phyloP scores from a whole-genome alignment of 1,140 invertebrate species.

The Dreissena rostriformis region DNA sequence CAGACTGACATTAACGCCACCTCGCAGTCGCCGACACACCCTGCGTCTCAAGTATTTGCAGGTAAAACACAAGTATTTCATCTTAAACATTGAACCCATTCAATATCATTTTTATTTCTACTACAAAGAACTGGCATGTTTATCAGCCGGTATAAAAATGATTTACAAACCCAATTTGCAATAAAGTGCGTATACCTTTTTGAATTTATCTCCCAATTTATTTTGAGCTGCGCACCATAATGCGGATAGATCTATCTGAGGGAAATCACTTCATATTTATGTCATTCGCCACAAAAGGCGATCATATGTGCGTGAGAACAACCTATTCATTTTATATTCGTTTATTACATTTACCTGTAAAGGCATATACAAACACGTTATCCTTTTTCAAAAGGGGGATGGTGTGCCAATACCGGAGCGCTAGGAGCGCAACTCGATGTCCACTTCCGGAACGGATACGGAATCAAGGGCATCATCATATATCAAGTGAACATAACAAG shows the following conservation, averaged over 20 bases:
- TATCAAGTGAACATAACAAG: background rate
- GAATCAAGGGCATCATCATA: slow-evolving; percentile 28
- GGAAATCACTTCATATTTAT: too few relatives aligned
- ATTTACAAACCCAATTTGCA: background rate
- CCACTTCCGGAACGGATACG: slow-evolving; percentile 15
- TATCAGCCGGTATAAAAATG: background rate
- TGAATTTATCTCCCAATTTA: too few relatives aligned
- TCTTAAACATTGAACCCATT: background rate
- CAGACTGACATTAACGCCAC: slow-evolving; percentile 6
- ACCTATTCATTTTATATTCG: background rate
- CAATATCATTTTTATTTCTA: background rate
- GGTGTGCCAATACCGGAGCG: slow-evolving; percentile 6
- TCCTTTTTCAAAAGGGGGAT: slow-evolving; percentile 2
- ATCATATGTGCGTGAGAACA: background rate
- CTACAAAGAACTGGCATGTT: background rate
- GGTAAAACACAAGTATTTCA: background rate
- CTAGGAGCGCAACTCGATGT: background rate
- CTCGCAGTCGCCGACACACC: slow-evolving; percentile 1
- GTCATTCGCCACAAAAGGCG: too few relatives aligned
- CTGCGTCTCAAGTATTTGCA: slow-evolving; percentile 17
- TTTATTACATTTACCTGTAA: background rate
- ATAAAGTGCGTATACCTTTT: background rate
- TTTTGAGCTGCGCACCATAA: too few relatives aligned
- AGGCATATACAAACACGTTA: background rate
- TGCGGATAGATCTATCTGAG: too few relatives aligned